Evolutionary conservation across 2,888 invertebrate genomes (phyloP).

Genomic region (Cryptocephalus primarius): DNA sequence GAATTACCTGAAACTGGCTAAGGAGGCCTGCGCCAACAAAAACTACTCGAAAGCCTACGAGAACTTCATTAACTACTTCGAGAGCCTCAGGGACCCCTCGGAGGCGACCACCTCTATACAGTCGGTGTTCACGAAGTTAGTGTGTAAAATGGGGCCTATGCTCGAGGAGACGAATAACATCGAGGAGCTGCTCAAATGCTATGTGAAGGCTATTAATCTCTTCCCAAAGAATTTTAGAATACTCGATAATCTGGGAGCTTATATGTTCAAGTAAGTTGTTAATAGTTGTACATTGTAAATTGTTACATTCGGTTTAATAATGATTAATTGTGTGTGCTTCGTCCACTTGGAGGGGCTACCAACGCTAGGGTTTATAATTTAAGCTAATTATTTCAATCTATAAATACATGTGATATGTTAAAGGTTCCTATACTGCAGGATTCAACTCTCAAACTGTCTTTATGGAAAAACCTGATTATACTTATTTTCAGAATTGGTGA

Average conservation of each 20-base stretch:
- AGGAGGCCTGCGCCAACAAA: slow-evolving; percentile 15
- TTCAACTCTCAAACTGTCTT: too few relatives aligned
- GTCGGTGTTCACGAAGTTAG: slow-evolving; percentile 18
- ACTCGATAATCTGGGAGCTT: slow-evolving; percentile 41
- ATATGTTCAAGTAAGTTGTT: slow-evolving; percentile 38
- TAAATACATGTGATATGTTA: too few relatives aligned
- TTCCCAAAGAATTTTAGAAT: slow-evolving; percentile 40
- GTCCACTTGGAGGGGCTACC: too few relatives aligned
- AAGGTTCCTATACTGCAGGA: too few relatives aligned
- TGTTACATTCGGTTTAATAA: too few relatives aligned
- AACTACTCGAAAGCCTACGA: slow-evolving; percentile 18
- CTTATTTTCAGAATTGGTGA: slow-evolving; percentile 22
- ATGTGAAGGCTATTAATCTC: slow-evolving; percentile 35
- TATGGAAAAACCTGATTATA: too few relatives aligned
- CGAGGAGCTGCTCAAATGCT: slow-evolving; percentile 34
- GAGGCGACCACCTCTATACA: slow-evolving; percentile 15
- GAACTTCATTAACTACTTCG: slow-evolving; percentile 22
- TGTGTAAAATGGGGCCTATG: slow-evolving; percentile 17
- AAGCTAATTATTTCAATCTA: too few relatives aligned
- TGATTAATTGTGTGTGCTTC: not conserved
- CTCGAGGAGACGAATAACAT: slow-evolving; percentile 27
- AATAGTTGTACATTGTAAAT: not conserved
- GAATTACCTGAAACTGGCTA: slow-evolving; percentile 18
- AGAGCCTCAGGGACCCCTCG: slow-evolving; percentile 15
- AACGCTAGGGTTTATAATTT: too few relatives aligned